A percentile compares a stretch with the other conserved stretches of the same genome.
phyloP scores from a whole-genome alignment of 2,797 vertebrate species.

The Hippopotamyrus pictus region DNA sequence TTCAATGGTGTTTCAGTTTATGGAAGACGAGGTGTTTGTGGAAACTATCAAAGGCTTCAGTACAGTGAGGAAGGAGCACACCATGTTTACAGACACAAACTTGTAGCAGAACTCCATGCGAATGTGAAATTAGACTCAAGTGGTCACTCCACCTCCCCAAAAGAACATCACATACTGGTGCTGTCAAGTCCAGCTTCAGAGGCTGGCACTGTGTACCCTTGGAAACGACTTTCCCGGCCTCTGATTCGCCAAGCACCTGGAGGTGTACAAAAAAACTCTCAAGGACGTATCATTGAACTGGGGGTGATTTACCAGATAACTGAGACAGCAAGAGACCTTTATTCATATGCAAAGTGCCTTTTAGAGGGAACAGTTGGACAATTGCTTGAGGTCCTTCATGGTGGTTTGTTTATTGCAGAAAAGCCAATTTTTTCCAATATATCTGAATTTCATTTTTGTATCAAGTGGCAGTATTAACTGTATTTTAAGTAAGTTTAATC shows the following conservation, averaged over 20 bases:
- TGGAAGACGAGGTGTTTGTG: constrained; percentile 86
- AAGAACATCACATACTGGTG: neutral
- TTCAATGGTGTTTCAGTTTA: constrained; percentile 56
- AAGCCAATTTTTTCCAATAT: constrained; percentile 15
- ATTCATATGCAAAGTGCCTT: constrained; percentile 5
- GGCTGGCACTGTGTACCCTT: neutral
- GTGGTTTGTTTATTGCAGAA: constrained; percentile 5
- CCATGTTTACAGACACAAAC: constrained; percentile 91
- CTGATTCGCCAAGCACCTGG: neutral
- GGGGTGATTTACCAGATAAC: neutral
- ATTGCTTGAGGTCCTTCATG: neutral
- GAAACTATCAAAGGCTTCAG: constrained; percentile 93
- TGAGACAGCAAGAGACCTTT: neutral
- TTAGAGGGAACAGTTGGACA: neutral
- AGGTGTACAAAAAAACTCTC: neutral
- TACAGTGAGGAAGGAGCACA: constrained; percentile 91
- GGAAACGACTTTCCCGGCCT: neutral
- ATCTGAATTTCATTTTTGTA: constrained; percentile 5
- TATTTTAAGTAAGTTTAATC: neutral
- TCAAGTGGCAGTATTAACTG: constrained; percentile 13
- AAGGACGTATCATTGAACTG: neutral
- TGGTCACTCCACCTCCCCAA: neutral
- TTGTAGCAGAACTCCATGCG: constrained; percentile 52
- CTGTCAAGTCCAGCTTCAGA: neutral
- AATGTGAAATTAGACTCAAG: neutral